Evolutionary conservation across 1,140 invertebrate genomes (phyloP), one percentile per base, ranked within the genome.

Genomic region (Pachypeltis micranthus): DNA sequence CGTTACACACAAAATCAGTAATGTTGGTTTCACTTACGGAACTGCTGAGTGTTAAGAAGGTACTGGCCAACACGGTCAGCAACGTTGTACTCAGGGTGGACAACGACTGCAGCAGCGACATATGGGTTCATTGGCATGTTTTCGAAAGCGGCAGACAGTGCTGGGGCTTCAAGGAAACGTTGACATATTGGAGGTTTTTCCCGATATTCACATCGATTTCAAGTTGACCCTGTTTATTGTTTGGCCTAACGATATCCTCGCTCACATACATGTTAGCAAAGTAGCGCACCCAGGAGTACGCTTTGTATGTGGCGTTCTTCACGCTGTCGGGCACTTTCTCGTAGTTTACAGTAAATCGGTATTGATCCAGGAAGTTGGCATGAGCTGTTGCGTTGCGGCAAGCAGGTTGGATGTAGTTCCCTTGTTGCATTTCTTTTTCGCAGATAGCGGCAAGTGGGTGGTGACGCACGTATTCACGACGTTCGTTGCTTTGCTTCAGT

Each of bases 351-450:
- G 72, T 67, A 7, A 77, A 65, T 39, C 74, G 73, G n/a, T 77
- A 66, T 56, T 72, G 66, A 67, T 86, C 77, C 2, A 79, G 70
- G 26, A 75, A 66, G 29, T 77, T 76, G 1, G 79, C 77, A 23
- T 69, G 66, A 2, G 74, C 63, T 16, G 78, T 79, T 58, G 78
- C 72, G 31, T 79, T 76, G 44, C 77, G 75, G 69, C 84, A 85
- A 61, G 74, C 72, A 3, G 71, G 69, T 26, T 79, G 71, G 65
- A 79, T 75, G 58, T 78, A 73, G 67, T 82, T 80, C 16, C 77
- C 77, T 62, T 76, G 59, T 47, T 76, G 69, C 67, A 79, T 79
- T 67, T 84, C 71, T 39, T 74, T 29, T 44, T 72, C 27, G 67
- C 82, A 85, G 64, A 76, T 62, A 34, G 78, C 70, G 24, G 72